A percentile compares a stretch with the other conserved stretches of the same genome.
Conservation (phyloP, 1,140 invertebrate genomes). For the Augochlora pura region DNA sequence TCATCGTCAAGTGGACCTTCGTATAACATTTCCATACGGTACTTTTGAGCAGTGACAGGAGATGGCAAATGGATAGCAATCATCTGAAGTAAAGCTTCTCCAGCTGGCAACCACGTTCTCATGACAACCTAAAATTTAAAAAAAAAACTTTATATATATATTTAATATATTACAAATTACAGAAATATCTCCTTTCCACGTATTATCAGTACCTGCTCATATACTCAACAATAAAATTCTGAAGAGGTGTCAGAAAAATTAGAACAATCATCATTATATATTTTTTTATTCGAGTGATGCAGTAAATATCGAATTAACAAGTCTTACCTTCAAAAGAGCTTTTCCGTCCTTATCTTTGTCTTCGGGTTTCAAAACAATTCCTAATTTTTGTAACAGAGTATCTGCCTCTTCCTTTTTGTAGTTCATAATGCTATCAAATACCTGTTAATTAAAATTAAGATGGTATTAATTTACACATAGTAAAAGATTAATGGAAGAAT, state of each 20-base stretch:
- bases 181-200: slow-evolving; percentile 2
- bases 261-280: slow-evolving; percentile 71
- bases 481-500: slow-evolving; percentile 13
- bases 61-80: slow-evolving; percentile 99
- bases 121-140: slow-evolving; percentile 89
- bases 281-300: neutral
- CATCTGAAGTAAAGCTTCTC: slow-evolving; percentile 99
- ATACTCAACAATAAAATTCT: slow-evolving; percentile 71
- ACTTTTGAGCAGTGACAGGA: slow-evolving; percentile 98
- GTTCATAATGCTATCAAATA: slow-evolving; percentile 99
- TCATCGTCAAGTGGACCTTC: slow-evolving; percentile 99
- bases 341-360: slow-evolving; percentile 98
- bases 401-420: slow-evolving; percentile 98
- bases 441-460: slow-evolving; percentile 74
- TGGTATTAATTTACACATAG: neutral
- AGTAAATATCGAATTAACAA: slow-evolving; percentile 7
- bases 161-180: neutral
- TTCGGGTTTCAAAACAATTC: slow-evolving; percentile 95
- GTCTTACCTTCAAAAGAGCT: slow-evolving; percentile 87
- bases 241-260: slow-evolving; percentile 78
- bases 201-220: slow-evolving; percentile 59
- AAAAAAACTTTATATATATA: slow-evolving; percentile 9
- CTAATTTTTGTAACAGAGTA: slow-evolving; percentile 92
- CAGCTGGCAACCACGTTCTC: slow-evolving; percentile 99
- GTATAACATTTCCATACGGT: slow-evolving; percentile 99